These are phyloP conservation scores for Scolopax mira DNA, from an alignment of 2,113 vertebrate genomes.

Conservation along the genomic window DNA sequence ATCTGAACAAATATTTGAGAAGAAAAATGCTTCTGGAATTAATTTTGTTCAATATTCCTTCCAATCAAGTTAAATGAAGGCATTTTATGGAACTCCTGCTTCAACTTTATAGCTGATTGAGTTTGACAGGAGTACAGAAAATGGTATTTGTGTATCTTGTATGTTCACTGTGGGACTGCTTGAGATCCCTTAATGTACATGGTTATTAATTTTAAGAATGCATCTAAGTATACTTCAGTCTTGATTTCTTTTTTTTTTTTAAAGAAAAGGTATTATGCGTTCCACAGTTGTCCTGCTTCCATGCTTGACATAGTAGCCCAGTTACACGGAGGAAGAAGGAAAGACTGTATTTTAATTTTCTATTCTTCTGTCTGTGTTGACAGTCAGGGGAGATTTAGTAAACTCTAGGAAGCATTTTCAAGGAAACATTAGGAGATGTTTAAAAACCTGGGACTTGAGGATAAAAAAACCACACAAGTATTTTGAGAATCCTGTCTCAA, in stretches of 20 bases:
- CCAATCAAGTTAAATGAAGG: conserved; percentile 50
- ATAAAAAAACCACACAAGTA: neutral
- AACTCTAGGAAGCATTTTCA: neutral
- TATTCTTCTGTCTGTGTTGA: neutral
- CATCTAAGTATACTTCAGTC: neutral
- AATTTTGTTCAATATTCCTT: conserved; percentile 35
- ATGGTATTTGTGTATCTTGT: neutral
- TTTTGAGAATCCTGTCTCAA: neutral
- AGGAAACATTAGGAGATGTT: neutral
- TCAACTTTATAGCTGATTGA: conserved; percentile 35
- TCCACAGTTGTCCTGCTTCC: neutral
- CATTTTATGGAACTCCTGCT: conserved; percentile 38
- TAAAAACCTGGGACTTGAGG: neutral
- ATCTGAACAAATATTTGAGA: conserved; percentile 29
- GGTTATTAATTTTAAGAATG: conserved; percentile 11
- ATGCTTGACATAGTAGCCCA: neutral
- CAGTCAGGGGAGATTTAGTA: neutral
- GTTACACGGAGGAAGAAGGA: neutral
- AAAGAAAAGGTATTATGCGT: neutral
- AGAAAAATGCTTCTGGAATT: conserved; percentile 33
- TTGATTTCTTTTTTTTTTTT: neutral
- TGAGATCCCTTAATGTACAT: neutral
- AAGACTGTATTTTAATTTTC: neutral
- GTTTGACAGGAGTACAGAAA: conserved; percentile 26
- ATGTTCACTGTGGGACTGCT: neutral